phyloP scores from a whole-genome alignment of 2,797 vertebrate species.

The Chloroceryle amazona region DNA sequence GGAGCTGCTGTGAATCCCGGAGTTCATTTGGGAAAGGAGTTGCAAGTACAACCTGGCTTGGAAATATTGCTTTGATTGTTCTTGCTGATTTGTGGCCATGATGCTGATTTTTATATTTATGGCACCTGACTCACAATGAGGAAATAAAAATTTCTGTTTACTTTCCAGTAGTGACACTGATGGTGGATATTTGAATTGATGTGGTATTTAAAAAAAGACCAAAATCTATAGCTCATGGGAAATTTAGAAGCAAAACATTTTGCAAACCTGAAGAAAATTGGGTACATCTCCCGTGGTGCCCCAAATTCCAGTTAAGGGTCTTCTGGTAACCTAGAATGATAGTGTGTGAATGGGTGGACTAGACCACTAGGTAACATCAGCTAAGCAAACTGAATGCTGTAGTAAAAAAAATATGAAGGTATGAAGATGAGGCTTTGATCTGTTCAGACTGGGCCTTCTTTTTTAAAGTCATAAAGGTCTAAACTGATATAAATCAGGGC shows the following conservation, averaged over 20 bases:
- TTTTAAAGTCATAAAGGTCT: background rate
- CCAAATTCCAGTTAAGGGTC: background rate
- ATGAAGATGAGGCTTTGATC: background rate
- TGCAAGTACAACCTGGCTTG: background rate
- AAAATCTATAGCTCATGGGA: slow-evolving; percentile 3
- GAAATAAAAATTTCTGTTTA: background rate
- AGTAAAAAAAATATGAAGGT: background rate
- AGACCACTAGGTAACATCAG: background rate
- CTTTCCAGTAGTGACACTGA: background rate
- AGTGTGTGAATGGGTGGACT: background rate
- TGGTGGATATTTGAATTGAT: background rate
- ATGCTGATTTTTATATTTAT: background rate
- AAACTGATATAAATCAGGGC: background rate
- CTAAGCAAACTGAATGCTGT: background rate
- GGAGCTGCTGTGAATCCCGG: background rate
- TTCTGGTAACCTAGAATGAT: background rate
- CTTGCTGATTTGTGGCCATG: background rate
- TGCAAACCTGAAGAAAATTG: background rate
- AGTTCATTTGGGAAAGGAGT: background rate
- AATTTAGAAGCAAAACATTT: background rate
- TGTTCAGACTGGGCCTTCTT: background rate
- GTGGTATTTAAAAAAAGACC: background rate
- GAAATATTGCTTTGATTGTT: background rate
- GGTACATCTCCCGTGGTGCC: background rate
- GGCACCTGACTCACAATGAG: background rate